A percentile compares a stretch with the other conserved stretches of the same genome.
Conservation (phyloP, 2,113 vertebrate genomes). For the Calidris pygmaea region DNA sequence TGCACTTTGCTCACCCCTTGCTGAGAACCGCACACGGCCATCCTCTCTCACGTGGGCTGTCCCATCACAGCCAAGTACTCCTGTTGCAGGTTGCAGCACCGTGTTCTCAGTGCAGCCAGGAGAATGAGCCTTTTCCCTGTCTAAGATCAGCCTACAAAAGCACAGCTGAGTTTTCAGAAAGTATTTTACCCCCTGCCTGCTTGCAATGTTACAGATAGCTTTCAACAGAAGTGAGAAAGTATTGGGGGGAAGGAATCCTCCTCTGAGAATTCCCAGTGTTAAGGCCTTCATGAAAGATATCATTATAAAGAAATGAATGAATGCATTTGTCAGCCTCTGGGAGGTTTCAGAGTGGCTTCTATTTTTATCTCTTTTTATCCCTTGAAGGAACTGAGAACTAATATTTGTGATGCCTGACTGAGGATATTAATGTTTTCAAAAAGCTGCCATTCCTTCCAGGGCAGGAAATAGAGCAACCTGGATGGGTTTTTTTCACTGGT, state of each 20-base stretch:
- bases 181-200: not conserved
- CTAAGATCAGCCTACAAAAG: conserved; percentile 1
- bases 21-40: not conserved
- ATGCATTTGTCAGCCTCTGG: conserved; percentile 17
- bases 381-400: conserved; percentile 37
- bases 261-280: conserved; percentile 23
- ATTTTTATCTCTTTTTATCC: conserved; percentile 47
- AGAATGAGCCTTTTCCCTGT: not conserved
- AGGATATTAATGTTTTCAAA: conserved; percentile 26
- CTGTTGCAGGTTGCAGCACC: not conserved
- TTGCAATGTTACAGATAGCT: conserved; percentile 2
- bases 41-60: not conserved
- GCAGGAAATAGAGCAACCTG: not conserved
- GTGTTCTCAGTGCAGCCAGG: not conserved
- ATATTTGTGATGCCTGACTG: conserved; percentile 13
- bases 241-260: not conserved
- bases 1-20: not conserved
- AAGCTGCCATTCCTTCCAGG: conserved; percentile 19
- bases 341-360: conserved; percentile 54
- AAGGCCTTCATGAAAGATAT: conserved; percentile 47
- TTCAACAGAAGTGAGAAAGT: conserved; percentile 26
- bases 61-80: not conserved
- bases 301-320: conserved; percentile 57
- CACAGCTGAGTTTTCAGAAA: not conserved
- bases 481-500: not conserved